Evolutionary conservation across 2,797 vertebrate genomes (phyloP).

Genomic region (Taenioides sp.): DNA sequence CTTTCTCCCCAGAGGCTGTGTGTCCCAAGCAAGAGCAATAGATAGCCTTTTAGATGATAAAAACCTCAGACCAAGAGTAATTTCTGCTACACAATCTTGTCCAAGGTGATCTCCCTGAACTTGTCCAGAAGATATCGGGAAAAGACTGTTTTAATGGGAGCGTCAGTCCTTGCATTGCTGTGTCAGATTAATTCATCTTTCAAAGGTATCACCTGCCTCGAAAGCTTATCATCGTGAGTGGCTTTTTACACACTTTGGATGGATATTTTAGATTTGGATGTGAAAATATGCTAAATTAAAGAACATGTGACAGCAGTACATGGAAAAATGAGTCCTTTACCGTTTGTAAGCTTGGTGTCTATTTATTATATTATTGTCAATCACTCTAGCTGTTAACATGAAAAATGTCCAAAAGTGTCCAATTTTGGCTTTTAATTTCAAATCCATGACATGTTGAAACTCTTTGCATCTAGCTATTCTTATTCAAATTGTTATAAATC

Average conservation of each 20-base stretch:
- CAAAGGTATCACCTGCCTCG: constrained; percentile 31
- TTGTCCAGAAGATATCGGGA: constrained; percentile 12
- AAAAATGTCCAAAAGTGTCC: neutral
- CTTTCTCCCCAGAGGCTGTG: constrained; percentile 15
- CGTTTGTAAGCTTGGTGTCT: neutral
- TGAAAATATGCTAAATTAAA: constrained; percentile 5
- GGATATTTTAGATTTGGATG: constrained; percentile 20
- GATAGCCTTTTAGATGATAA: constrained; percentile 13
- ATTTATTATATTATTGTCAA: neutral
- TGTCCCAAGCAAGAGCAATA: constrained; percentile 30
- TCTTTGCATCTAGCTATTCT: neutral
- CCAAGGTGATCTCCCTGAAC: constrained; percentile 45
- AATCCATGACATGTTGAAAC: neutral
- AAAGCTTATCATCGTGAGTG: constrained; percentile 13
- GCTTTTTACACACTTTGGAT: constrained; percentile 16
- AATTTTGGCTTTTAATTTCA: constrained; percentile 1
- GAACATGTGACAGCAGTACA: neutral
- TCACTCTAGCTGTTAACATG: neutral
- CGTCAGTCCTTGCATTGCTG: constrained; percentile 19
- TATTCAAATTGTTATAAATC: neutral
- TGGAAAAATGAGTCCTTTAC: neutral
- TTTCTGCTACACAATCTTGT: constrained; percentile 46
- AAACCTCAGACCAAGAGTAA: constrained; percentile 24
- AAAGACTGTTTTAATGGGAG: constrained; percentile 18
- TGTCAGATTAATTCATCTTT: constrained; percentile 11